Evolutionary conservation across 64 coral and sea anemone species (phyloP).

Genomic region (Dendrophyllia cribrosa): DNA sequence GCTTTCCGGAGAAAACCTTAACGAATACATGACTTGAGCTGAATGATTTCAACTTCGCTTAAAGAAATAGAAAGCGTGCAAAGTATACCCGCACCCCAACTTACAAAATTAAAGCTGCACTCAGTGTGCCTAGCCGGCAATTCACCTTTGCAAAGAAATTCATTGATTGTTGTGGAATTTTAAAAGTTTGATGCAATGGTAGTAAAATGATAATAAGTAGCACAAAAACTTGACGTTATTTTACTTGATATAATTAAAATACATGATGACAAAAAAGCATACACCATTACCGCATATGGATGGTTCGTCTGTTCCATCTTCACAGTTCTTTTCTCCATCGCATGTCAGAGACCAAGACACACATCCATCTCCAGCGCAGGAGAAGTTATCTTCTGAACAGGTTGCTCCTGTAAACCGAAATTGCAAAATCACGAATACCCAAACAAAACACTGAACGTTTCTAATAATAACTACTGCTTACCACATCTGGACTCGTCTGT

Average conservation of each 20-base stretch:
- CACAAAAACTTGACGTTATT: not conserved
- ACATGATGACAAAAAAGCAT: not conserved
- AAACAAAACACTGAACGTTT: not conserved
- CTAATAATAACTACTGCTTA: not conserved
- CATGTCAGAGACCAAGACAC: constrained; percentile 42
- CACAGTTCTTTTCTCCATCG: constrained; percentile 41
- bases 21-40: no score
- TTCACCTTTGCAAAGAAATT: no score
- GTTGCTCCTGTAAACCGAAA: not conserved
- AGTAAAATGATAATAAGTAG: not conserved
- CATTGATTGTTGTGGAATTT: no score
- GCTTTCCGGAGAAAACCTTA: no score
- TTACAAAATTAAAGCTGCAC: no score
- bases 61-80: no score
- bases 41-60: no score
- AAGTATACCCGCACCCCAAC: no score
- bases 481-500: constrained; percentile 60
- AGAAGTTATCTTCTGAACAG: constrained; percentile 45
- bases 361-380: constrained; percentile 50
- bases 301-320: constrained; percentile 61
- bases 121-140: no score
- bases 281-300: constrained; percentile 27
- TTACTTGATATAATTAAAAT: not conserved
- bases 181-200: no score
- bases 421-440: not conserved